phyloP scores from a whole-genome alignment of 2,113 vertebrate genomes.

The Sitta europaea region DNA sequence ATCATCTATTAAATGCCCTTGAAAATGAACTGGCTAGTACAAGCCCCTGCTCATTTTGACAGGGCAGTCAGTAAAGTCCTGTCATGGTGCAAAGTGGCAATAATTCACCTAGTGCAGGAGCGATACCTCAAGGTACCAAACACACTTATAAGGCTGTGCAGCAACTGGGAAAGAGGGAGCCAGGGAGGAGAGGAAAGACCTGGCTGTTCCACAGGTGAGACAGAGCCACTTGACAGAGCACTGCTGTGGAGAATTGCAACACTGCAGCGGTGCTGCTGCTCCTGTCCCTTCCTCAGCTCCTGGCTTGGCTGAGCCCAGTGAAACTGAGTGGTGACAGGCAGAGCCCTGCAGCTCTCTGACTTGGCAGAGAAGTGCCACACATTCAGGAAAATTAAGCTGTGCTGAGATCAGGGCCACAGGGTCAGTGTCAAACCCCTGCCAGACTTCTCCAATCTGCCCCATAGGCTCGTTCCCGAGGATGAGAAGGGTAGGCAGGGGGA shows the following conservation, averaged over 20 bases:
- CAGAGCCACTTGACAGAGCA: accelerated
- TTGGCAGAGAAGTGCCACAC: not conserved
- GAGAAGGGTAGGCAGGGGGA: not conserved
- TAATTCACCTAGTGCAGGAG: not conserved
- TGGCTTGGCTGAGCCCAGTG: not conserved
- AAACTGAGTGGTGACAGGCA: accelerated
- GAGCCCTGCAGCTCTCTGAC: not conserved
- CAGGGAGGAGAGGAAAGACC: not conserved
- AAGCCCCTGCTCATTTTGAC: not conserved
- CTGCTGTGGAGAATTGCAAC: not conserved
- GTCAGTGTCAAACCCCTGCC: not conserved
- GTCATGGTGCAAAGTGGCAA: not conserved
- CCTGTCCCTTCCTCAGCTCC: not conserved
- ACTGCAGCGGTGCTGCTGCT: not conserved
- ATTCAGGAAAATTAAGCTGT: not conserved
- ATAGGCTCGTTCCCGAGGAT: accelerated
- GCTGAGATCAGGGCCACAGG: accelerated
- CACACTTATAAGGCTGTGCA: not conserved
- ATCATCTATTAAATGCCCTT: not conserved
- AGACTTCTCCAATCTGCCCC: not conserved
- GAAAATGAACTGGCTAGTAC: not conserved
- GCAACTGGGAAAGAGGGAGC: not conserved
- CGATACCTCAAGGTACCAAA: not conserved
- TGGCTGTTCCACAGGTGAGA: not conserved
- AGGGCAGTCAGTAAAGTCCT: not conserved